phyloP scores from a whole-genome alignment of 2,888 invertebrate species.

The Lasioglossum vierecki region DNA sequence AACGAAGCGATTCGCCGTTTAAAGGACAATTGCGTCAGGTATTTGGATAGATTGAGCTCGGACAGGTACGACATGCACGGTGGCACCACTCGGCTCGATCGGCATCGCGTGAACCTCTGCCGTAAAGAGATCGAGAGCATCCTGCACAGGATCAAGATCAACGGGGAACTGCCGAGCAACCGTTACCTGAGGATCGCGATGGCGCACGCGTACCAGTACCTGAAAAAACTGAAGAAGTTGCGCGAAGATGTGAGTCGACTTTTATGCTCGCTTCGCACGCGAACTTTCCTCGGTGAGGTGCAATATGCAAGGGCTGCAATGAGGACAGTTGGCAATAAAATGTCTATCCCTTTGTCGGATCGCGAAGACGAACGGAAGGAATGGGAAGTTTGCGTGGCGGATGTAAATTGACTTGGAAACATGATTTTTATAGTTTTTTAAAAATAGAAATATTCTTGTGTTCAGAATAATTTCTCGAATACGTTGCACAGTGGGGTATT shows the following conservation, averaged over 20 bases:
- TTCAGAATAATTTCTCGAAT: neutral
- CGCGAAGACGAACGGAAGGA: neutral
- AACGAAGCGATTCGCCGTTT: conserved; percentile 79
- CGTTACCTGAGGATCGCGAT: conserved; percentile 79
- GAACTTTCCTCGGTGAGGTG: neutral
- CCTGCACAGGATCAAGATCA: conserved; percentile 76
- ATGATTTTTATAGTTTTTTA: neutral
- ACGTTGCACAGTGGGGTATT: too few relatives aligned
- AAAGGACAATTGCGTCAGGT: conserved; percentile 79
- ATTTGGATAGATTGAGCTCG: conserved; percentile 80
- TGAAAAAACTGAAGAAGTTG: conserved; percentile 83
- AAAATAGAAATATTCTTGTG: neutral
- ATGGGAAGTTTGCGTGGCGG: neutral
- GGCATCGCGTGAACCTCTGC: conserved; percentile 78
- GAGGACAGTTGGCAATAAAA: neutral
- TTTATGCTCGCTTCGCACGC: neutral
- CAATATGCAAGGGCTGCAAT: neutral
- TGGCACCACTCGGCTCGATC: conserved; percentile 78
- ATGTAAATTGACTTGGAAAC: neutral
- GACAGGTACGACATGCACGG: conserved; percentile 73
- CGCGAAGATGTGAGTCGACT: conserved; percentile 83
- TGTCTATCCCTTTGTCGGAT: neutral
- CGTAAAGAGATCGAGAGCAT: conserved; percentile 74
- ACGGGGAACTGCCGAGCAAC: conserved; percentile 77
- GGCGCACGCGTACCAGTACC: conserved; percentile 82